phyloP scores from a whole-genome alignment of 2,113 vertebrate species.

The Labrus mixtus region DNA sequence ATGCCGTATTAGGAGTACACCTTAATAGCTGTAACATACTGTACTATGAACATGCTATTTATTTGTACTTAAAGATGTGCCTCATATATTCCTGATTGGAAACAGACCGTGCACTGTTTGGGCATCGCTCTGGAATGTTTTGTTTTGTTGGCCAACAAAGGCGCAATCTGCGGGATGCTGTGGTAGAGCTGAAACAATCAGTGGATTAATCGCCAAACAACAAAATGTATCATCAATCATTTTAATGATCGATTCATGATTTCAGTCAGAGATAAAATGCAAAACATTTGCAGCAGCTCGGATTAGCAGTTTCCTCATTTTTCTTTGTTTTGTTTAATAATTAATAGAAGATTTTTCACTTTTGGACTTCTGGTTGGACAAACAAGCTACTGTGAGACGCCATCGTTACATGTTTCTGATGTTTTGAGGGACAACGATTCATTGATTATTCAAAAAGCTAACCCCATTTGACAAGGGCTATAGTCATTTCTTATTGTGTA shows the following conservation, averaged over 20 bases:
- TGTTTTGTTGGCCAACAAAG: slow-evolving; percentile 15
- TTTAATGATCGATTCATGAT: not conserved
- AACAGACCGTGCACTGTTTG: slow-evolving; percentile 35
- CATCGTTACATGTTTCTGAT: too few relatives aligned
- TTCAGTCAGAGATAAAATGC: not conserved
- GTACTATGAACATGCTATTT: slow-evolving; percentile 45
- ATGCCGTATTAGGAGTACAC: slow-evolving; percentile 50
- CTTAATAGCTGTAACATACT: slow-evolving; percentile 45
- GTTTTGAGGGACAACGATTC: not conserved
- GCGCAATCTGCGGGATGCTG: slow-evolving; percentile 2
- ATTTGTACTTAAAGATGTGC: slow-evolving; percentile 64
- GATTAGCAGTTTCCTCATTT: too few relatives aligned
- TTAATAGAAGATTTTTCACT: not conserved
- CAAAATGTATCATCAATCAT: not conserved
- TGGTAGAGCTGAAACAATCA: slow-evolving; percentile 1
- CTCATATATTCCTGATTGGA: slow-evolving; percentile 55
- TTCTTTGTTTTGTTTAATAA: not conserved
- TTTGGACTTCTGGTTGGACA: not conserved
- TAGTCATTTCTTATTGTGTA: not conserved
- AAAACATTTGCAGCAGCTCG: too few relatives aligned
- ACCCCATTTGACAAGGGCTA: not conserved
- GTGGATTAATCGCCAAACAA: not conserved
- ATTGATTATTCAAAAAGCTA: not conserved
- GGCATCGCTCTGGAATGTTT: slow-evolving; percentile 40
- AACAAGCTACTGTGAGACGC: not conserved